phyloP scores from a whole-genome alignment of 2,113 vertebrate genomes.

The Lasiurus cinereus region DNA sequence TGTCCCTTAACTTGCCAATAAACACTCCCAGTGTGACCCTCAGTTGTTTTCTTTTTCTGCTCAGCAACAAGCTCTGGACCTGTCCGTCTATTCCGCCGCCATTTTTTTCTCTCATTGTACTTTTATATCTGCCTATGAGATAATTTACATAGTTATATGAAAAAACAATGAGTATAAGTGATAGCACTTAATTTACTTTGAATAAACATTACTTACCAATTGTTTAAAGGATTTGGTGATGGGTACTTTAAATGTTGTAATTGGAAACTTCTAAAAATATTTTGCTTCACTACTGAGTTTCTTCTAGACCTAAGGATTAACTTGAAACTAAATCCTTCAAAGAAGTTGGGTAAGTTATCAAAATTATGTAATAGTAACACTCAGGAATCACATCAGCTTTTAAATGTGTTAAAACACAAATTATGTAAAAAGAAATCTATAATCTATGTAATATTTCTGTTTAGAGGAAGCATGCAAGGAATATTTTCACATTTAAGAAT shows the following conservation, averaged over 20 bases:
- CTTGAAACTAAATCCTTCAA: constrained; percentile 32
- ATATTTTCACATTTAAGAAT: constrained; percentile 14
- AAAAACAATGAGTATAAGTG: not conserved
- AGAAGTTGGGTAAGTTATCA: not conserved
- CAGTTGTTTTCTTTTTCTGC: no score
- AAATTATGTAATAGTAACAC: constrained; percentile 10
- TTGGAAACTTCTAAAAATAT: constrained; percentile 8
- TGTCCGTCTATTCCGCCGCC: no score
- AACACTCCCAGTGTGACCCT: no score
- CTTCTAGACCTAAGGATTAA: constrained; percentile 24
- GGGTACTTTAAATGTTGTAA: not conserved
- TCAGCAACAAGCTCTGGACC: no score
- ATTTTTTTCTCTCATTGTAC: not conserved
- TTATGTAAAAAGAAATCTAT: not conserved
- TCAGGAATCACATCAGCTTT: constrained; percentile 28
- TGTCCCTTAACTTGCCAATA: no score
- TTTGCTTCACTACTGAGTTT: constrained; percentile 35
- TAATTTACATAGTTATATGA: not conserved
- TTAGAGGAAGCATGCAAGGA: not conserved
- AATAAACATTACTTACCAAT: constrained; percentile 2
- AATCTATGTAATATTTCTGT: not conserved
- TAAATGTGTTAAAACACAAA: constrained; percentile 43
- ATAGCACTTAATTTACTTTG: constrained; percentile 9
- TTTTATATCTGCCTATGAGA: not conserved
- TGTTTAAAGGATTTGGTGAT: no score